These are phyloP conservation scores for Stenurella melanura DNA, from an alignment of 2,888 invertebrate species.

Conservation along the genomic window DNA sequence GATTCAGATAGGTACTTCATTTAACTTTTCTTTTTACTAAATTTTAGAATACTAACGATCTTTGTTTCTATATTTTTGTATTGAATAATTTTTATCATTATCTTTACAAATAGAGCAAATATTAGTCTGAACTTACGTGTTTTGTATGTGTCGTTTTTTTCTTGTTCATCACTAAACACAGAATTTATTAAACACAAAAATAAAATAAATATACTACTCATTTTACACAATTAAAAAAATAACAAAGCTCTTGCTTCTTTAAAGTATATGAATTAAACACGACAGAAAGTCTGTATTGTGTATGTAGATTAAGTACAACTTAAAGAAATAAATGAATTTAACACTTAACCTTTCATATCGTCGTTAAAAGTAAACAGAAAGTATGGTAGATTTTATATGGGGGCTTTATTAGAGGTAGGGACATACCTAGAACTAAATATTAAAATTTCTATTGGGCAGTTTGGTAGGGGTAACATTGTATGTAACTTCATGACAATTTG, in stretches of 20 bases:
- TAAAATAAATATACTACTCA: background rate
- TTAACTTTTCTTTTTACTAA: too few relatives aligned
- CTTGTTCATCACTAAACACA: conserved; percentile 4
- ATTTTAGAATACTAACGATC: too few relatives aligned
- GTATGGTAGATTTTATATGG: conserved; percentile 12
- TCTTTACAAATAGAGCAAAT: background rate
- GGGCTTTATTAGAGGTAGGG: conserved; percentile 23
- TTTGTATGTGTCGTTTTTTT: background rate
- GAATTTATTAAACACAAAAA: conserved; percentile 7
- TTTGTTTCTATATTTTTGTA: too few relatives aligned
- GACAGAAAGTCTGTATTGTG: background rate
- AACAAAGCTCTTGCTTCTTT: background rate
- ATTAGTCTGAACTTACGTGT: conserved; percentile 5
- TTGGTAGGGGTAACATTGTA: conserved; percentile 1
- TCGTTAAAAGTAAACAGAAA: conserved; percentile 4
- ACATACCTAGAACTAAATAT: background rate
- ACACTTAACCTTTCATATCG: background rate
- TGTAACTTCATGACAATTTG: background rate
- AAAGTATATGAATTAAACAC: background rate
- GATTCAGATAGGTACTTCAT: too few relatives aligned
- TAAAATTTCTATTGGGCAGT: conserved; percentile 2
- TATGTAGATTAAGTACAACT: background rate
- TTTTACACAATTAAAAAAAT: background rate
- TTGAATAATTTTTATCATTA: too few relatives aligned
- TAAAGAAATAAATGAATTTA: conserved; percentile 7